Base-by-base conservation (phyloP, 2,888 invertebrate species). In the Tubulanus polymorphus region DNA sequence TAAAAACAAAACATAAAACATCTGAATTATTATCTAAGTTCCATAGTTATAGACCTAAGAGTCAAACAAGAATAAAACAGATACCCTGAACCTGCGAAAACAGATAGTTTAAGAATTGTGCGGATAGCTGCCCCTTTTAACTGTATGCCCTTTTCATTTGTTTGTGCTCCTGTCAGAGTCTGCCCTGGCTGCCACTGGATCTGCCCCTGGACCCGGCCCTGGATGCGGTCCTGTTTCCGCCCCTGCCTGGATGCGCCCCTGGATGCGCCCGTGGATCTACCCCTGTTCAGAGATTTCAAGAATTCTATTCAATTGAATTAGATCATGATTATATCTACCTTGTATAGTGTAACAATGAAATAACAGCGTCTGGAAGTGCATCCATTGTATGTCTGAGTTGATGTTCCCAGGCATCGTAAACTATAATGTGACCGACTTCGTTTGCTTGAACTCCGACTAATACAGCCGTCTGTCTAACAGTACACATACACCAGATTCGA, bases 391-490 rank as follows among this genome's bases (percentile, higher is more conserved):
- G 71, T 3, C 57, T 45, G 15, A 63, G 59, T n/a, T 60, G 59
- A 37, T 62, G 55, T 8, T 29, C 46, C n/a, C 51, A 35, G 1
- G 72, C 67, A 56, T 71, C 67, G 57, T 69, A 72, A 15, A 74
- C 58, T 66, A 68, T 70, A 23, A 75, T 69, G 46, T 60, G 60
- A 6, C 72, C 71, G n/a, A n/a, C n/a, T n/a, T n/a, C n/a, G n/a
- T n/a, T n/a, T 15, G 65, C 59, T 59, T 73, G 72, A 8, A 71
- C 71, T 1, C 75, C 74, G 0, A 74, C 55, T 18, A 72, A 55
- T 37, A 73, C 60, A 28, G 62, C 53, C 3, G 65, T 63, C 8
- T 61, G 41, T 23, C 59, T 62, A 15, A 73, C 47, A 6, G 65
- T 60, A 32, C 66, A 55, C 54, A 74, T 64, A 50, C 70, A 71